These are phyloP conservation scores for Drosophila atripex DNA, from an alignment of 2,888 invertebrate species.

Conservation along the genomic window DNA sequence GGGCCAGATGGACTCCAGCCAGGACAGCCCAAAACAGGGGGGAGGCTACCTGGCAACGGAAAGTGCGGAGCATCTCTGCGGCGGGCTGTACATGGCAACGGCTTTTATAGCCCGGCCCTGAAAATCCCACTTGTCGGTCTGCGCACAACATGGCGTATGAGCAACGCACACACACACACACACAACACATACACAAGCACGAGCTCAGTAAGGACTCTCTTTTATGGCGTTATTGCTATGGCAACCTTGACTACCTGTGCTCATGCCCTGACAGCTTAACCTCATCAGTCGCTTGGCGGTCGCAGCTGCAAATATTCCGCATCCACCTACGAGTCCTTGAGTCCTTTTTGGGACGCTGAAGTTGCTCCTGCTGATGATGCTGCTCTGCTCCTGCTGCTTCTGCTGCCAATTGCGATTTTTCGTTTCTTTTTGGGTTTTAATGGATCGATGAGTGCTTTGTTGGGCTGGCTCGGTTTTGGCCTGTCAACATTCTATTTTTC, in stretches of 20 bases:
- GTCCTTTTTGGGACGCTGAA: slow-evolving; percentile 44
- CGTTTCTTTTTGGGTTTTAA: slow-evolving; percentile 77
- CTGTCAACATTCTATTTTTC: slow-evolving; percentile 47
- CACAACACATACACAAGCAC: background rate
- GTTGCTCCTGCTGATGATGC: slow-evolving; percentile 29
- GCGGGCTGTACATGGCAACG: slow-evolving; percentile 67
- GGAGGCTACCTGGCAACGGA: slow-evolving; percentile 67
- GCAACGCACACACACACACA: slow-evolving; percentile 28
- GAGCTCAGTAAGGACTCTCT: slow-evolving; percentile 5
- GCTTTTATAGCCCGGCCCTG: slow-evolving; percentile 68
- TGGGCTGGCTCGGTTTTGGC: slow-evolving; percentile 37
- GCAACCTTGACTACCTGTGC: slow-evolving; percentile 78
- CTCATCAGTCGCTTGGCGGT: slow-evolving; percentile 43
- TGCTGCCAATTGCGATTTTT: slow-evolving; percentile 58
- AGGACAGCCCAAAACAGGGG: slow-evolving; percentile 4
- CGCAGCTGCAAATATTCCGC: slow-evolving; percentile 53
- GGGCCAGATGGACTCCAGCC: slow-evolving; percentile 25
- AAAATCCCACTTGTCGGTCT: slow-evolving; percentile 30
- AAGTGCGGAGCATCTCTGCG: slow-evolving; percentile 56
- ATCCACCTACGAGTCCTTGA: slow-evolving; percentile 47
- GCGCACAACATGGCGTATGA: slow-evolving; percentile 77
- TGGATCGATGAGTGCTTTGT: slow-evolving; percentile 72
- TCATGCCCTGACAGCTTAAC: slow-evolving; percentile 71
- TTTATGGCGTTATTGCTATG: slow-evolving; percentile 76
- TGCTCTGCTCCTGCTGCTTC: slow-evolving; percentile 26